phyloP scores from a whole-genome alignment of 2,888 invertebrate species.

The Ischnus inquisitorius region DNA sequence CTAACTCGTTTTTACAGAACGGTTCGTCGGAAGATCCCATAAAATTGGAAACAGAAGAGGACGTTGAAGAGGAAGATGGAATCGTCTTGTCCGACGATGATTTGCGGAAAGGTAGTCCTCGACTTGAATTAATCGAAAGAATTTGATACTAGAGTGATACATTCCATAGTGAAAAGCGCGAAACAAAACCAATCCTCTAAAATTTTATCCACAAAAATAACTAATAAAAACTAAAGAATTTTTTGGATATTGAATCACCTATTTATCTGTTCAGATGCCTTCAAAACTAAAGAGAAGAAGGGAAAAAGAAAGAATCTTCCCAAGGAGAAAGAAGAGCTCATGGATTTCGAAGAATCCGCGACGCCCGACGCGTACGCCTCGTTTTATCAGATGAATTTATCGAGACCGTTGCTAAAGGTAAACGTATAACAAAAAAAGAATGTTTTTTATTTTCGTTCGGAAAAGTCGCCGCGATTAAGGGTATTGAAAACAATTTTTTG shows the following conservation, averaged over 20 bases:
- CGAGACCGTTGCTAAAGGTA: constrained; percentile 95
- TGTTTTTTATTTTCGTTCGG: neutral
- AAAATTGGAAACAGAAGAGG: constrained; percentile 68
- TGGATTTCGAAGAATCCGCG: constrained; percentile 89
- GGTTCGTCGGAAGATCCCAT: constrained; percentile 77
- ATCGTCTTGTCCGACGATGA: constrained; percentile 93
- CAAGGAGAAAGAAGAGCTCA: constrained; percentile 85
- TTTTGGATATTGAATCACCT: constrained; percentile 2
- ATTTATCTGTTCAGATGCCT: constrained; percentile 73
- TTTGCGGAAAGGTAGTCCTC: constrained; percentile 84
- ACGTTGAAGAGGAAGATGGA: constrained; percentile 84
- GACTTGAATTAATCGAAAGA: neutral
- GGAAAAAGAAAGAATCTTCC: constrained; percentile 84
- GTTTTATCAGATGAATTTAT: constrained; percentile 98
- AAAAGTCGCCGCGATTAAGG: neutral
- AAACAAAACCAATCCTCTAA: too few relatives aligned
- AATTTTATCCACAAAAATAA: neutral
- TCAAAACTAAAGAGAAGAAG: constrained; percentile 81
- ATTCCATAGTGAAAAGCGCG: neutral
- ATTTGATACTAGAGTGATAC: neutral
- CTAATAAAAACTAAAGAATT: neutral
- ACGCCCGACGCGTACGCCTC: constrained; percentile 89
- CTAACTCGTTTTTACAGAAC: constrained; percentile 29
- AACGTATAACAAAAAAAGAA: constrained; percentile 6
- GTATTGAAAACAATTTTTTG: constrained; percentile 64